Base-by-base conservation (phyloP, 2,113 vertebrate species). In the Apistogramma diplotaenia region DNA sequence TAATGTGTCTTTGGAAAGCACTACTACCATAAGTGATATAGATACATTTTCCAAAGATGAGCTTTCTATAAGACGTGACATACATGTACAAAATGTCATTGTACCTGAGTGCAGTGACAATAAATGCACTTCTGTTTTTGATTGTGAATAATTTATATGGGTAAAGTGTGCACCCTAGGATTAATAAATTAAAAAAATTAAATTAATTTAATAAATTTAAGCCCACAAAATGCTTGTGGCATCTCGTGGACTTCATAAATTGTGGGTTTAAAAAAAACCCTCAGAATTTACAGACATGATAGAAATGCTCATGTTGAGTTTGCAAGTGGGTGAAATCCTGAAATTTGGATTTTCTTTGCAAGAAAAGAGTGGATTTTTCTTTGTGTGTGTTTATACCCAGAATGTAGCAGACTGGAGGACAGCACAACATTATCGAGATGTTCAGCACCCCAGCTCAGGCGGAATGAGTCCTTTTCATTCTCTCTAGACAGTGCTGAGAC, bases 381-480 rank as follows among this genome's bases (percentile, higher is more conserved):
- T 29, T 57, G 43, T 19, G 46, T 59, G 40, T 60, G 33, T 73
- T 35, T 71, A 21, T 87, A 96, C 98, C 98, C 98, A 84, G 98
- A 99, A 92, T 99, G 98, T 83, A 99, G 95, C 79, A 98, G 96
- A 79, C 96, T 97, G 84, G 96, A 96, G 87, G 98, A 98, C 87
- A 99, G 94, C 87, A 97, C 96, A 85, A 99, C 97, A 71, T 99
- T 99, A 95, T 99, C 98, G 73, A 99, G 94, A 85, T 98, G 96
- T 87, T 99, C 98, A 21, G 96, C 94, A 35, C 98, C 97, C 98
- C 97, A 97, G 95, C 97, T 99, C 85, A 99, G 93, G 56, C 97
- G 97, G 87, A 95, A 98, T 0, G 97, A 96, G 58, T 96, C 97
- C 89, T 96, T 98, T 43, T 99, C 97, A 25, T 96, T 92, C 78